Evolutionary conservation across 1,140 invertebrate genomes (phyloP), one percentile per base, ranked within the genome.

Genomic region (Diorhabda elongata): DNA sequence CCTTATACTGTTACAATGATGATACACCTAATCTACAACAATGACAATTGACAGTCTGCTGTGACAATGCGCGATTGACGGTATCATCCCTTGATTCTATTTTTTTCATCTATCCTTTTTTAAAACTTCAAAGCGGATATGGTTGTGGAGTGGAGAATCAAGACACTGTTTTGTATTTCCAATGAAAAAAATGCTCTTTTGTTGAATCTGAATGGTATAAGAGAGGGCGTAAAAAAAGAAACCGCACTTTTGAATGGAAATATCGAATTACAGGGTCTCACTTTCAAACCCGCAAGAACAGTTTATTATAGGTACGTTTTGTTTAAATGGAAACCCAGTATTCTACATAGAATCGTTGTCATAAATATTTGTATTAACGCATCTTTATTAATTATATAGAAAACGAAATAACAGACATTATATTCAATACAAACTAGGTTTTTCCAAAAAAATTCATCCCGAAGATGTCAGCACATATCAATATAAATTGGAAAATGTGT

Each of bases 1-100:
- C 47, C 47, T 52, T n/a, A 26, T 26, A 52, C 47, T 52, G 47
- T 4, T 52, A 52, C 47, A 52, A 52, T 52, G 47, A 52, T 52
- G 47, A 52, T 52, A 52, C 47, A 52, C 47, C 47, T 52, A 52
- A 52, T 52, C 47, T 52, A 52, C 47, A 52, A 52, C 47, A 52
- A 52, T 52, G 47, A 52, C 47, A 52, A 52, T n/a, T 52, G 47
- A 52, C 47, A 52, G 47, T 8, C 47, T 52, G 47, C 47, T 52
- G 47, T 52, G 47, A 52, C 47, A 52, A 52, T 52, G 4, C 6
- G n/a, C 47, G 47, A 52, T 52, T 52, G 47, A 52, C 47, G 47
- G 47, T 52, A 52, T 52, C 47, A 52, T 52, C 47, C 47, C 47
- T 52, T n/a, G 47, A 52, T 52, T 52, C 47, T 8, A 52, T 52